phyloP scores from a whole-genome alignment of 2,797 vertebrate genomes.

The Octomys mimax region DNA sequence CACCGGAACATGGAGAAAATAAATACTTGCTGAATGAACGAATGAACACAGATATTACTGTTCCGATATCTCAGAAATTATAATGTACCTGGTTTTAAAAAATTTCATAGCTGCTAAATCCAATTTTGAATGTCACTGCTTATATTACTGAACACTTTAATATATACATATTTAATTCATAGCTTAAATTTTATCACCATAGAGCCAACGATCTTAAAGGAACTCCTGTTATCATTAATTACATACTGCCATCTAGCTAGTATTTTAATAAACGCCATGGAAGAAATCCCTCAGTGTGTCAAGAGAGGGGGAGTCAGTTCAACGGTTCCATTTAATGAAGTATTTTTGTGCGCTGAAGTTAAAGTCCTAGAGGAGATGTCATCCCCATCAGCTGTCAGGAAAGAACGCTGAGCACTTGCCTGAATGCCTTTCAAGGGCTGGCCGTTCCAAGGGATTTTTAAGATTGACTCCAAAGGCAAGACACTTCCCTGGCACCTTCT shows the following conservation, averaged over 20 bases:
- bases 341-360: constrained; percentile 85
- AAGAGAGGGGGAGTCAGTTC: constrained; percentile 82
- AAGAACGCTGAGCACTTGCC: constrained; percentile 74
- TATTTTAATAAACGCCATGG: constrained; percentile 80
- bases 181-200: constrained; percentile 69
- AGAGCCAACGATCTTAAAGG: constrained; percentile 72
- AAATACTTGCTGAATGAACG: constrained; percentile 33
- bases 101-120: not conserved
- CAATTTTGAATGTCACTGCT: not conserved
- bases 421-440: constrained; percentile 73
- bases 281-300: constrained; percentile 68
- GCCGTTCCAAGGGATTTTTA: not conserved
- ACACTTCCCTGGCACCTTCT: not conserved
- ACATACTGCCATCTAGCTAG: constrained; percentile 72
- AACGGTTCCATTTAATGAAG: constrained; percentile 85
- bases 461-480: not conserved
- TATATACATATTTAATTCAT: constrained; percentile 56
- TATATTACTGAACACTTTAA: not conserved
- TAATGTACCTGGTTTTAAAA: constrained; percentile 49
- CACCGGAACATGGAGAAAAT: not conserved
- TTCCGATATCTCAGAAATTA: constrained; percentile 39
- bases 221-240: constrained; percentile 85
- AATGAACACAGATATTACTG: not conserved
- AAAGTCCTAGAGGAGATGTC: constrained; percentile 76
- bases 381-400: constrained; percentile 81